Evolutionary conservation across 2,113 vertebrate species (phyloP), one percentile per base, ranked within the genome.

Genomic region (Equus przewalskii): DNA sequence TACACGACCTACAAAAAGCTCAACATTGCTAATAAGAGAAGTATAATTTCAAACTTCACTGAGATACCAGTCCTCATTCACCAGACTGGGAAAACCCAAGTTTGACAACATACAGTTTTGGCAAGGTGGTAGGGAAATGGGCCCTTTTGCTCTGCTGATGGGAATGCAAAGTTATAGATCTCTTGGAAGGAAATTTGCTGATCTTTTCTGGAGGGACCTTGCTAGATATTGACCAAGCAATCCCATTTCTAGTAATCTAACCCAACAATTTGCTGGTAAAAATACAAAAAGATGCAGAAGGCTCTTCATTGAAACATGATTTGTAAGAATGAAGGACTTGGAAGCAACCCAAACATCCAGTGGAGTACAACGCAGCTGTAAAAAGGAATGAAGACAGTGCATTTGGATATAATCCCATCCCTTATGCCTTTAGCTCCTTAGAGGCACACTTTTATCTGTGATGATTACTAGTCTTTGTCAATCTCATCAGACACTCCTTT

Each of bases 381-480:
- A 72, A 90, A 96, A 78, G 67, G 67, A 81, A 82, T 58, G 28
- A 87, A 7, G 62, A 54, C 51, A 54, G 51, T 89, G 15, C 21
- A 64, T 75, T 91, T 88, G 49, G 30, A 49, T 19, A 24, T 36
- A 93, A 93, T 44, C 36, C 16, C 26, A 58, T 76, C 26, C 24
- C 36, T 69, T 83, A 91, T 51, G 75, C 7, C 24, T 75, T 58
- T 76, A 79, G 26, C 9, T 78, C 9, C n/a, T 70, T 81, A 64
- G 85, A 89, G 64, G 13, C 51, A 79, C 18, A 84, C 26, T 56
- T 82, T 93, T 51, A 65, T 76, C 80, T 89, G 33, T 58, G 54
- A 44, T 95, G 79, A 69, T 91, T 82, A 73, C 28, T 93, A 85
- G 14, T 88, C 11, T 79, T 90, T 79, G 33, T 78, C 41, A 67